phyloP scores from a whole-genome alignment of 1,140 invertebrate species.

The Ips typographus region DNA sequence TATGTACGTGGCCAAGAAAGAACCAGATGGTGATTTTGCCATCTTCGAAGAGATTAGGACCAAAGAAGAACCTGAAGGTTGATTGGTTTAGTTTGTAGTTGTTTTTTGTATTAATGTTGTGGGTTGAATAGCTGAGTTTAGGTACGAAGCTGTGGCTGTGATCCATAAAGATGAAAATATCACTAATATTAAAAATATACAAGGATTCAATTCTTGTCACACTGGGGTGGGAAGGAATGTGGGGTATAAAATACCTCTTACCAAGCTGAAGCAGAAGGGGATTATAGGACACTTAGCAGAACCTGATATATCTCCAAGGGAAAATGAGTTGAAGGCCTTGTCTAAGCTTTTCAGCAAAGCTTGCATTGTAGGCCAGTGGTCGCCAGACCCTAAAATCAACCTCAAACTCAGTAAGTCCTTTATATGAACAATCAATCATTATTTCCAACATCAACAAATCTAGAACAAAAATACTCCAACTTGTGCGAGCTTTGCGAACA shows the following conservation, averaged over 20 bases:
- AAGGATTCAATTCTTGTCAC: slow-evolving; percentile 75
- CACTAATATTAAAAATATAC: slow-evolving; percentile 63
- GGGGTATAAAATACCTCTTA: slow-evolving; percentile 75
- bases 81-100: neutral
- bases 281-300: slow-evolving; percentile 67
- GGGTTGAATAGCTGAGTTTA: slow-evolving; percentile 61
- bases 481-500: slow-evolving; percentile 74
- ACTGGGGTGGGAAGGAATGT: slow-evolving; percentile 77
- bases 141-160: slow-evolving; percentile 77
- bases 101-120: neutral
- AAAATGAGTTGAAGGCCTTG: slow-evolving; percentile 72
- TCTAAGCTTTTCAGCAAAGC: slow-evolving; percentile 73
- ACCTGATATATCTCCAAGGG: slow-evolving; percentile 67
- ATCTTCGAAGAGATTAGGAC: slow-evolving; percentile 71
- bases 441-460: neutral
- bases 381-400: slow-evolving; percentile 69
- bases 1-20: slow-evolving; percentile 77
- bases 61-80: slow-evolving; percentile 62
- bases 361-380: slow-evolving; percentile 79
- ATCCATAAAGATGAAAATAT: slow-evolving; percentile 70
- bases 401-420: slow-evolving; percentile 64
- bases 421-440: slow-evolving; percentile 9
- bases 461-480: slow-evolving; percentile 68
- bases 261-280: slow-evolving; percentile 68
- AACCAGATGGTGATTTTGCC: slow-evolving; percentile 62